Conservation (phyloP, 2,888 invertebrate species). For the Pristionchus fissidentatus region DNA sequence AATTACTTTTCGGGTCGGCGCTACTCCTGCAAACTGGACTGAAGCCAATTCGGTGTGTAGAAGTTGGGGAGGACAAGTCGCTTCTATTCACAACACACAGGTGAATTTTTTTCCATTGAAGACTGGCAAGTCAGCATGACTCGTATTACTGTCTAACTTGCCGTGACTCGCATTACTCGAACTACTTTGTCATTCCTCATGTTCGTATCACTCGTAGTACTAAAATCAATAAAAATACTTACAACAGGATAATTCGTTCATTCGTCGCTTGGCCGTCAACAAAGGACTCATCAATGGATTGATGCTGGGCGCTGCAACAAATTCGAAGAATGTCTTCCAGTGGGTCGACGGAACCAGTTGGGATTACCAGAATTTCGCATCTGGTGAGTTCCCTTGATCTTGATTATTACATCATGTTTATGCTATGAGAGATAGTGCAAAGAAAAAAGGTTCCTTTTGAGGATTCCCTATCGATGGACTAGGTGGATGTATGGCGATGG, state of each 20-base stretch:
- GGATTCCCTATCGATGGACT: not conserved
- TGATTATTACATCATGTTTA: too few relatives aligned
- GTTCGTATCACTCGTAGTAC: too few relatives aligned
- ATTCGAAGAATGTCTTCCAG: not conserved
- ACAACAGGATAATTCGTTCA: slow-evolving; percentile 1
- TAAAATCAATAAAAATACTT: too few relatives aligned
- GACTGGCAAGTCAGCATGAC: too few relatives aligned
- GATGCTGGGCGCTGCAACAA: not conserved
- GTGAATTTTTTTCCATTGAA: too few relatives aligned
- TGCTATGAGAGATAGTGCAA: too few relatives aligned
- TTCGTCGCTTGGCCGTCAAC: not conserved
- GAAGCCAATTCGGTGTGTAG: slow-evolving; percentile 7
- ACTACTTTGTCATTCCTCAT: too few relatives aligned
- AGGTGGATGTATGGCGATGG: not conserved
- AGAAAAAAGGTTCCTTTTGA: not conserved
- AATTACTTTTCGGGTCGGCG: not conserved
- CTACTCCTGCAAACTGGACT: not conserved
- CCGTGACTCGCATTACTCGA: too few relatives aligned
- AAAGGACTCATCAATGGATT: not conserved
- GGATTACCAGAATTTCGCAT: not conserved
- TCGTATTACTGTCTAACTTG: too few relatives aligned
- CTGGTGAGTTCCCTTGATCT: not conserved
- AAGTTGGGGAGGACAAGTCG: not conserved
- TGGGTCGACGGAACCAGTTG: not conserved
- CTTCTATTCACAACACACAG: slow-evolving; percentile 9